phyloP scores from a whole-genome alignment of 2,888 invertebrate species.

The Chamaedrilus cognettii region DNA sequence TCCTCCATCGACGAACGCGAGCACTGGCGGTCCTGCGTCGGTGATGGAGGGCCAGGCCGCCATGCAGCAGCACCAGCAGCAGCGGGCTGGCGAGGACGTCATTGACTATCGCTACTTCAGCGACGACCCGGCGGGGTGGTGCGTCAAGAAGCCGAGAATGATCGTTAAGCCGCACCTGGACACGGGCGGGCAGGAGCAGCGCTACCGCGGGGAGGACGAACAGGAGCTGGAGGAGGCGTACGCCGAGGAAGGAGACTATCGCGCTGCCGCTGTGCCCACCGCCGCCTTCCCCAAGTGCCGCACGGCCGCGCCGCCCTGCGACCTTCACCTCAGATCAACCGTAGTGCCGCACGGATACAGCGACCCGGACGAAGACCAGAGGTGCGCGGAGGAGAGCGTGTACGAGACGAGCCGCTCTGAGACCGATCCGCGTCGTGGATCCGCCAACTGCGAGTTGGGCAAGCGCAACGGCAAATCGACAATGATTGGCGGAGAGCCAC shows the following conservation, averaged over 20 bases:
- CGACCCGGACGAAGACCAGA: background rate
- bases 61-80: background rate
- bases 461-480: no score
- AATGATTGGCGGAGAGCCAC: background rate
- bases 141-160: constrained; percentile 25
- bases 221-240: background rate
- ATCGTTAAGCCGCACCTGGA: constrained; percentile 29
- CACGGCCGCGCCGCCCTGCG: constrained; percentile 2
- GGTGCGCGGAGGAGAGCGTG: background rate
- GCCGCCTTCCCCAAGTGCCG: background rate
- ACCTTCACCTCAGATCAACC: background rate
- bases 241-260: background rate
- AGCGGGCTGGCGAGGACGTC: background rate
- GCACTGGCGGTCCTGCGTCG: background rate
- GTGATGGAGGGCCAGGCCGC: background rate
- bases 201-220: background rate
- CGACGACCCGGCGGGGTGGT: background rate
- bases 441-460: no score
- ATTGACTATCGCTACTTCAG: background rate
- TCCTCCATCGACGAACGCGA: background rate
- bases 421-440: background rate
- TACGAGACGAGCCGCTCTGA: background rate
- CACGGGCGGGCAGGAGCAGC: background rate
- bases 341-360: background rate
- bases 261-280: background rate